Base-by-base conservation (phyloP, 2,113 vertebrate species). In the Pedionomus torquatus region DNA sequence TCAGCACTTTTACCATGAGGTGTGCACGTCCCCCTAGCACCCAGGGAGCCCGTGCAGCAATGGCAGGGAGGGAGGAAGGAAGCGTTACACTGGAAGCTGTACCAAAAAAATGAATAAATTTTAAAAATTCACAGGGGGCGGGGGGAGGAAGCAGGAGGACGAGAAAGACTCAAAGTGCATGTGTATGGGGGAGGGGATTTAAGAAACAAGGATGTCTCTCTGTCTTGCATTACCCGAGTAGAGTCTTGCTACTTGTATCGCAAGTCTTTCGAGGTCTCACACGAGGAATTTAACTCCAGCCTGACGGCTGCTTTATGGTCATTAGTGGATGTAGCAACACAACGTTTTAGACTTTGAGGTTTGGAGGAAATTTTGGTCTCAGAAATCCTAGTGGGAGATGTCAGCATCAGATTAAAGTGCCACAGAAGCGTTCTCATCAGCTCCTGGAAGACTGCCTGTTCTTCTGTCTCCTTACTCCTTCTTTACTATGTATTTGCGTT, bases 351-450 rank as follows among this genome's bases (percentile, higher is more conserved):
- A 70, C n/a, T 58, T 70, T 30, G 70, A 92, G 44, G 61, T 93
- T 52, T 80, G 75, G 79, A 85, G 46, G 70, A 54, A 94, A 80
- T 52, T 85, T 80, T 16, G 20, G 41, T 76, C 60, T 92, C 49
- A 61, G 83, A 96, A 96, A 83, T 83, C 57, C 77, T 75, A 91
- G 64, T 48, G 61, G 75, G 82, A 87, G n/a, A 80, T 87, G 68
- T 93, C 96, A 92, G 58, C 43, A 65, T 55, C 3, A 17, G 77
- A 70, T 83, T 69, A 15, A 95, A 96, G 80, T 78, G 79, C 63
- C 55, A 68, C 52, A 61, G n/a, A 33, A 76, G 61, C 49, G 46
- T 83, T 30, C 49, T 21, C 10, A 0, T 52, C 87, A 71, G 70
- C 13, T 87, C 51, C 60, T 55, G 41, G 21, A 75, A 28, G 54